phyloP scores from a whole-genome alignment of 2,797 vertebrate species.

The Pipistrellus pipistrellus region DNA sequence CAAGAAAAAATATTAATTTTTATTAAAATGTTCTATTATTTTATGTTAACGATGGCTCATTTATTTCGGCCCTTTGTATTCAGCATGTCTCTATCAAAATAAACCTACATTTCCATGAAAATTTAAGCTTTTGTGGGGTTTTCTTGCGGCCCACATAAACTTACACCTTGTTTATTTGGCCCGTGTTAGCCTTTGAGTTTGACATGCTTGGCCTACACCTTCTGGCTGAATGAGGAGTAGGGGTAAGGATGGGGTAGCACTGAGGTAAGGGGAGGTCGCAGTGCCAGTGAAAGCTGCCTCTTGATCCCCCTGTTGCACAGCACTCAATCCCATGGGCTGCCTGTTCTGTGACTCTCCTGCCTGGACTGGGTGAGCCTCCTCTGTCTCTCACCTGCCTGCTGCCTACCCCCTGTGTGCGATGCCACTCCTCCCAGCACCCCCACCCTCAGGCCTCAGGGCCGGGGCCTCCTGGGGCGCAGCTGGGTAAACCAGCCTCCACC shows the following conservation, averaged over 20 bases:
- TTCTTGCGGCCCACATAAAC: too few species aligned
- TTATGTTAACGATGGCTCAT: too few species aligned
- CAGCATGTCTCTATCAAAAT: too few species aligned
- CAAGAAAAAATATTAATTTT: too few species aligned
- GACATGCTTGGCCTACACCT: too few species aligned
- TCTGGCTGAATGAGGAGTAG: background rate
- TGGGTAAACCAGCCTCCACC: constrained; percentile 47
- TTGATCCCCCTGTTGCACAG: constrained; percentile 25
- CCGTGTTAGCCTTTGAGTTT: too few species aligned
- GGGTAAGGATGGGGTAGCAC: background rate
- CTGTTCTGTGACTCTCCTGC: constrained; percentile 39
- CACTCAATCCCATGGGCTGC: background rate
- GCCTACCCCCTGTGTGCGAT: background rate
- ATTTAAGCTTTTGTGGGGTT: too few species aligned
- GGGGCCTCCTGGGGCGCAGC: background rate
- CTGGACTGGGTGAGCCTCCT: background rate
- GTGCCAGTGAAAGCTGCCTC: background rate
- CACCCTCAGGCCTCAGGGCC: constrained; percentile 74
- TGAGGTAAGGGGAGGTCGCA: background rate
- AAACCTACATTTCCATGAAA: too few species aligned
- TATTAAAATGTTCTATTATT: too few species aligned
- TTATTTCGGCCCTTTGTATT: too few species aligned
- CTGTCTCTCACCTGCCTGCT: constrained; percentile 30
- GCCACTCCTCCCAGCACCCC: constrained; percentile 37
- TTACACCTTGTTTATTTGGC: too few species aligned